Evolutionary conservation across 2,113 vertebrate species (phyloP).

Genomic region (Verasper variegatus): DNA sequence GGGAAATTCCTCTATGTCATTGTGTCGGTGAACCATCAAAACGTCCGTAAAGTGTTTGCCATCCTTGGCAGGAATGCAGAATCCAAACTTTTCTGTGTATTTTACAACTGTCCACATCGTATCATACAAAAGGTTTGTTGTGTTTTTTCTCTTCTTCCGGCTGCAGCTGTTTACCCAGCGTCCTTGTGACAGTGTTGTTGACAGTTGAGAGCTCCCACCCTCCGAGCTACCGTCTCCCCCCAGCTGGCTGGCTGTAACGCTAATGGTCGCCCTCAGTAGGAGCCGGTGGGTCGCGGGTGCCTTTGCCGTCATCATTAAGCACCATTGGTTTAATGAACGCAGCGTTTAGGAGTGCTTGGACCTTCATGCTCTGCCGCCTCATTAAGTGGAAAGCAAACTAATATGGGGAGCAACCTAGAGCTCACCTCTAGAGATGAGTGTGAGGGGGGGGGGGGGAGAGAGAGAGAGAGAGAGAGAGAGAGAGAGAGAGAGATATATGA

Average conservation of each 20-base stretch:
- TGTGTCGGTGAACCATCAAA: too few relatives aligned
- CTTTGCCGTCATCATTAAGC: constrained; percentile 83
- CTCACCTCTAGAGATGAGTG: constrained; percentile 80
- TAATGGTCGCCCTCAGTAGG: constrained; percentile 77
- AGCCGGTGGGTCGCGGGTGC: constrained; percentile 74
- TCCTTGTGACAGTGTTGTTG: constrained; percentile 76
- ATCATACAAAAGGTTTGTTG: neutral
- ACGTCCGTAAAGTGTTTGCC: too few relatives aligned
- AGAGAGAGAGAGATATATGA: neutral
- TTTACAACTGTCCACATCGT: too few relatives aligned
- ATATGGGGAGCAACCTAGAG: constrained; percentile 83
- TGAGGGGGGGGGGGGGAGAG: neutral
- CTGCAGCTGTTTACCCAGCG: constrained; percentile 57
- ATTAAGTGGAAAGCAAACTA: constrained; percentile 85
- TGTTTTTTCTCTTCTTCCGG: neutral
- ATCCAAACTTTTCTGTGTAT: too few relatives aligned
- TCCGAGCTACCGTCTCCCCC: constrained; percentile 52
- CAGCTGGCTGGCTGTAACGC: constrained; percentile 72
- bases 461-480: neutral
- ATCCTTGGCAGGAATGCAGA: too few relatives aligned
- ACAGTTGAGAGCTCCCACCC: constrained; percentile 62
- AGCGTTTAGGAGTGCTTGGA: constrained; percentile 83
- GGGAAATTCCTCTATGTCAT: too few relatives aligned
- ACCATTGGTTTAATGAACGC: constrained; percentile 83
- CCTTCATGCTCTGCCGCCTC: constrained; percentile 83